Base-by-base conservation (phyloP, 2,888 invertebrate species). In the Himalopsyche tibetana region DNA sequence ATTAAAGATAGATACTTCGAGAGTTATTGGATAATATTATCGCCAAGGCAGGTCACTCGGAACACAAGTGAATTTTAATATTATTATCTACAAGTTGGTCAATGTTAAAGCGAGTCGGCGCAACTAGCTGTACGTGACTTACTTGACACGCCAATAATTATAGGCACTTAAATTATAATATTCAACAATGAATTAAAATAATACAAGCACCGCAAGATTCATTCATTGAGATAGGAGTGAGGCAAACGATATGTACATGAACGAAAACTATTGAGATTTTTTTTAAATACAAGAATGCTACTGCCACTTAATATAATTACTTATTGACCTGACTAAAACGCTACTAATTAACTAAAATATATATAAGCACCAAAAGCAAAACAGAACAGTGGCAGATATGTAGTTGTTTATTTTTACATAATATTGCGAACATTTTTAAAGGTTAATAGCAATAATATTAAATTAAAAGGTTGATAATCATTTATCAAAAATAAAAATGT, bases 11-110 rank as follows among this genome's bases (percentile, higher is more conserved):
- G 19, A 3, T 63, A 63, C 19, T 74, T 38, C 36, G 74, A 74
- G 36, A 36, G 12, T 38, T 36, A 74, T 74, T 38, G 36, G 74
- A 74, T 12, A 74, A 36, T 15, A 74, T 15, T 12, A 74, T 38
- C 36, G 74, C 36, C 36, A 38, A 12, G 74, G 74, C 74, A 74
- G 74, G 74, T 74, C 74, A 74, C 11, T 74, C 74, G 74, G 74
- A 74, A 74, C 74, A 74, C 6, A 74, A 74, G 36, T 36, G 36
- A 74, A 74, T 74, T 51, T 74, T 74, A 74, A 74, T 12, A 74
- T 74, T 15, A 74, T 74, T 11, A 28, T 36, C 15, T 15, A 51
- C 51, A 74, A 74, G 74, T 74, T 36, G 74, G 74, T 74, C 74
- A 74, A 74, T 74, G 74, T 74, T 74, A 74, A 38, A 74, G 51